These are phyloP conservation scores for Pomacea maculata DNA, from an alignment of 1,140 invertebrate genomes.

Conservation along the genomic window DNA sequence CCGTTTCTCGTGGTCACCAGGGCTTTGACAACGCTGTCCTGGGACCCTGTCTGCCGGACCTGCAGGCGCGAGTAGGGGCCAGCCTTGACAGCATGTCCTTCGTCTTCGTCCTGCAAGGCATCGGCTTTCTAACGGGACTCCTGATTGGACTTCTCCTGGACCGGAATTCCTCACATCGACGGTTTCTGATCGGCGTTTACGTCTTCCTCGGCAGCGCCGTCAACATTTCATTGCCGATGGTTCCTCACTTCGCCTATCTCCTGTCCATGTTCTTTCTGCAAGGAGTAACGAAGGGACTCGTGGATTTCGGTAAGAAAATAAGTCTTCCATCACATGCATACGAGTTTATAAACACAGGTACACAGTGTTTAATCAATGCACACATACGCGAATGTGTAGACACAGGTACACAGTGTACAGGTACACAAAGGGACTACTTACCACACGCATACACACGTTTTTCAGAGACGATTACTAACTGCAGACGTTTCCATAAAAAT, in stretches of 20 bases:
- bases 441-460: neutral
- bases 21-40: conserved; percentile 26
- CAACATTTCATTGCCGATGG: conserved; percentile 9
- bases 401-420: neutral
- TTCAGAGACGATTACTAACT: too few relatives aligned
- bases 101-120: conserved; percentile 17
- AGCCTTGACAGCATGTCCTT: conserved; percentile 10
- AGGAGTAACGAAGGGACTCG: conserved; percentile 14
- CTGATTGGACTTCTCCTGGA: conserved; percentile 8
- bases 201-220: conserved; percentile 2
- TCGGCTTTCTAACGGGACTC: conserved; percentile 8
- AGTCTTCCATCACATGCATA: too few relatives aligned
- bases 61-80: conserved; percentile 7
- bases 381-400: neutral
- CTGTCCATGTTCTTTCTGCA: conserved; percentile 13
- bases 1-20: neutral
- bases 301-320: conserved; percentile 14
- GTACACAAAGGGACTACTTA: neutral
- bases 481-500: too few relatives aligned
- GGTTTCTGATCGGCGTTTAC: conserved; percentile 14
- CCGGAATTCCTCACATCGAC: neutral
- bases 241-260: conserved; percentile 4
- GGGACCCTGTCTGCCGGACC: conserved; percentile 25
- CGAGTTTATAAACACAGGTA: neutral
- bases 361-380: neutral